These are phyloP conservation scores for Luperina nickerlii DNA, from an alignment of 2,888 invertebrate species.

Conservation along the genomic window DNA sequence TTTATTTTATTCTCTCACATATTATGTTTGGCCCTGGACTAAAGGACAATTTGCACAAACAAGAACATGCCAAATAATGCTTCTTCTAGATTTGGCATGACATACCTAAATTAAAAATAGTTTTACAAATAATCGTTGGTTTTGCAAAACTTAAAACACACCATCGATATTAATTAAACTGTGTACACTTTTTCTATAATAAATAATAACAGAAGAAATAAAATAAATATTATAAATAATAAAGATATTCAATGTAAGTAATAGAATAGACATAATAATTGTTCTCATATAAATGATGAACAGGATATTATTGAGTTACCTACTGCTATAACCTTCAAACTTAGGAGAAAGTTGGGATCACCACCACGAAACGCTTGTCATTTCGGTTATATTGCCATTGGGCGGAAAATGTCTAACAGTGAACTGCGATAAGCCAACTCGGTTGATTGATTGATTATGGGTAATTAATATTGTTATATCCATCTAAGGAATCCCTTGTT, in stretches of 20 bases:
- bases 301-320: background rate
- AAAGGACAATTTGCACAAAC: background rate
- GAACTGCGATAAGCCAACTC: constrained; percentile 14
- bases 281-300: background rate
- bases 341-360: background rate
- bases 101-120: background rate
- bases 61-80: background rate
- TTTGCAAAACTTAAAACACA: background rate
- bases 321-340: too few relatives aligned
- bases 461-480: constrained; percentile 40
- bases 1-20: too few relatives aligned
- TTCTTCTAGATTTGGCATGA: background rate
- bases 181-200: background rate
- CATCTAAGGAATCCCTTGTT: constrained; percentile 13
- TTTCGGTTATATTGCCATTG: background rate
- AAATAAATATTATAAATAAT: too few relatives aligned
- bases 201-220: too few relatives aligned
- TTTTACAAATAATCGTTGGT: background rate
- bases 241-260: too few relatives aligned
- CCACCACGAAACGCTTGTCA: background rate
- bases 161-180: background rate
- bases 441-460: constrained; percentile 45
- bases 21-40: too few relatives aligned
- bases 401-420: constrained; percentile 15
- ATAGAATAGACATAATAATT: too few relatives aligned